Evolutionary conservation across 2,113 vertebrate genomes (phyloP), one percentile per base, ranked within the genome.

Genomic region (Elephantulus edwardii): DNA sequence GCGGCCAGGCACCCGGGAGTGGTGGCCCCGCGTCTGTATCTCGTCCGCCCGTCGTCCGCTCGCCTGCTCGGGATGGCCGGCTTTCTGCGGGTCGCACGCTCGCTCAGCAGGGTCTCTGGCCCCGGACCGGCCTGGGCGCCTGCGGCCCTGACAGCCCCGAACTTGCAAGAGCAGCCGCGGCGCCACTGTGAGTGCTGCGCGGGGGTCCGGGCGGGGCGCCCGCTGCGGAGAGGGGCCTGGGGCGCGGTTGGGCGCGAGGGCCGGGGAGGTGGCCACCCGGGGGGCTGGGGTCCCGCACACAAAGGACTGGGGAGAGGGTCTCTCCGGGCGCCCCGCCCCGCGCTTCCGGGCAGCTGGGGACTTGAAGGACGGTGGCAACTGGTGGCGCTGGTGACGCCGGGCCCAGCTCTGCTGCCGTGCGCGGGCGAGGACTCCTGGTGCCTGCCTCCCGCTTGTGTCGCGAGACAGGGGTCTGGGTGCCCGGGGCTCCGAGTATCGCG

Each of bases 141-240:
- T 0, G 96, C 95, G 22, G 94, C 82, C 62, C 85, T 90, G 46
- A 86, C 80, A 5, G 66, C 91, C 68, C 94, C 95, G 26, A 87
- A 35, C 80, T 79, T 85, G 81, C 95, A 66, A 5, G 93, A 94
- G 68, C 96, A 80, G 86, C 93, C 91, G 35, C 93, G 96, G 74
- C 93, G 96, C 88, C 94, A 92, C 95, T 96, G 95, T 96, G 89
- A 96, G 95, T 96, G 89, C 66, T 9, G 28, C 83, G 40, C 54
- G 11, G 33, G 40, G 91, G 86, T 86, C 66, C 46, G 75, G 89
- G 82, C 50, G 91, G 77, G 76, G 50, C 1, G 17, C 76, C 71
- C 44, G 52, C 35, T 35, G 66, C 95, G 87, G 52, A 40, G 76
- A 28, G 3, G 60, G 88, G 77, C 17, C 44, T 4, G 0, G 77